Evolutionary conservation across 2,888 invertebrate species (phyloP), one percentile per base, ranked within the genome.

Genomic region (Tinea pellionella): DNA sequence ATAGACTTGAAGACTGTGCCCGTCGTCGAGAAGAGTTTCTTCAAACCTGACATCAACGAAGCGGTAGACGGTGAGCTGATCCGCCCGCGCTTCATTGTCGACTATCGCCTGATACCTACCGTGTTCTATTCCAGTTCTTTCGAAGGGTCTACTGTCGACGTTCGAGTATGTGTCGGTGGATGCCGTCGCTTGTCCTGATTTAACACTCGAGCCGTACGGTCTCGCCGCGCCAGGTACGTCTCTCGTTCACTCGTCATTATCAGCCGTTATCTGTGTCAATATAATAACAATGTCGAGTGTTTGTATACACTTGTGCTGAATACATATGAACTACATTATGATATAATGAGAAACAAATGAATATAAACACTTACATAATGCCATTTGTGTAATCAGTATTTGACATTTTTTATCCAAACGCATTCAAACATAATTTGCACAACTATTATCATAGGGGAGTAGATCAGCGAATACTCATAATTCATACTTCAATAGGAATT

Each of bases 101-200:
- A n/a, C n/a, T n/a, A n/a, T n/a, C n/a, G n/a, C n/a, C n/a, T n/a
- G n/a, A n/a, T n/a, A n/a, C n/a, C n/a, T n/a, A n/a, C n/a, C n/a
- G n/a, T n/a, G n/a, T n/a, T 9, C 37, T 37, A 6, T 37, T 37
- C 6, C 13, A 96, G 96, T 94, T 62, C 76, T 97, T 63, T 88
- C 89, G 60, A 84, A 86, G 63, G 93, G 93, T 0, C 81, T 98
- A 62, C 81, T 98, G 62, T 77, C 74, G 56, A 94, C 93, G 67
- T 98, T 97, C 80, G 88, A 86, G 62, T 81, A 90, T 60, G 94
- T 93, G 24, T 73, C 75, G 32, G 95, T 96, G 1, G 89, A 91
- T 55, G 91, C 95, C n/a, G 93, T 92, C 11, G 92, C 94, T 41
- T 94, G 96, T 72, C 97, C 98, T 0, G 93, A 98, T 83, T 89